Conservation (phyloP, 2,797 vertebrate species). For the Decapterus maruadsi region DNA sequence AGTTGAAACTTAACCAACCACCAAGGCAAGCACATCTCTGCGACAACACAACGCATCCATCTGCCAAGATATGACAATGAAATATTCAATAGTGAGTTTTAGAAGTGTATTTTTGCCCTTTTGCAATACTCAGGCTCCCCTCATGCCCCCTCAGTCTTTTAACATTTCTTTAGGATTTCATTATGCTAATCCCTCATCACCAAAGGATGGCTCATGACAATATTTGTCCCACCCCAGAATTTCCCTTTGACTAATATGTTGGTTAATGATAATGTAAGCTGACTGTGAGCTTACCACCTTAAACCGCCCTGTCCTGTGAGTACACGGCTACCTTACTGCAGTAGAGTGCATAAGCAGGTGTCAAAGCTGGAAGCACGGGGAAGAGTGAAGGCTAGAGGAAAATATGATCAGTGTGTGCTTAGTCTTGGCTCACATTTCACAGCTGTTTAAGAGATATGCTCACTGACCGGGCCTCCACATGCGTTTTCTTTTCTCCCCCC, state of each 20-base stretch:
- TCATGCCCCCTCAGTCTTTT: too few relatives aligned
- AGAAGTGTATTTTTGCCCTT: background rate
- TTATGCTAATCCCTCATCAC: background rate
- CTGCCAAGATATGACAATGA: background rate
- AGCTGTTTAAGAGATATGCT: slow-evolving; percentile 83
- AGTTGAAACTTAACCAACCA: background rate
- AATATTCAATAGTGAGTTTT: background rate
- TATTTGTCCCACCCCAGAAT: background rate
- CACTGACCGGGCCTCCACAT: slow-evolving; percentile 53
- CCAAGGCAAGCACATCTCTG: background rate
- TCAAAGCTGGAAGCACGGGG: slow-evolving; percentile 71
- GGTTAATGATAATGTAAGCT: background rate
- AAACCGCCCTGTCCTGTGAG: slow-evolving; percentile 38
- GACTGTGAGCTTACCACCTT: slow-evolving; percentile 19
- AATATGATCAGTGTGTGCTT: slow-evolving; percentile 80
- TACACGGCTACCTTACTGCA: slow-evolving; percentile 70
- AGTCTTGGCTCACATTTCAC: slow-evolving; percentile 65
- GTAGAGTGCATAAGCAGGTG: slow-evolving; percentile 81
- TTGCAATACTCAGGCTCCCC: background rate
- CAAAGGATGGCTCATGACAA: background rate
- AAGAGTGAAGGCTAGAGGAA: slow-evolving; percentile 70
- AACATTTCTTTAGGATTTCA: background rate
- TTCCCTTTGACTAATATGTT: background rate
- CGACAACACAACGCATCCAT: background rate
- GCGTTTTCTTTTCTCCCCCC: background rate